Evolutionary conservation across 2,888 invertebrate species (phyloP).

Genomic region (Heliconius ismenius): DNA sequence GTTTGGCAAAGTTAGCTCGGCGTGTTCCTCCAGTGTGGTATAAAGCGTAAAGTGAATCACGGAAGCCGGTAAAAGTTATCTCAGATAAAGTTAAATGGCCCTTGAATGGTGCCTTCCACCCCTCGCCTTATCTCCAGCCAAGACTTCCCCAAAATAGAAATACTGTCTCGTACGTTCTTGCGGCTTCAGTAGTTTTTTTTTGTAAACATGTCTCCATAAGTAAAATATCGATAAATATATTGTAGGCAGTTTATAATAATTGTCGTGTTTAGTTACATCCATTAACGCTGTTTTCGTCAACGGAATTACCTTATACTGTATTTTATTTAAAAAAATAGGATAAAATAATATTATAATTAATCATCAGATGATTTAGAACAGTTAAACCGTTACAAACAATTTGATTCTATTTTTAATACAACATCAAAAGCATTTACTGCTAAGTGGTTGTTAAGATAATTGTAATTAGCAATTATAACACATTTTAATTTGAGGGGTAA

Average conservation of each 20-base stretch:
- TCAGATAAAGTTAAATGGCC: constrained; percentile 45
- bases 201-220: neutral
- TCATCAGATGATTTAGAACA: neutral
- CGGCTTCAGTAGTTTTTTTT: constrained; percentile 1
- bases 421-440: neutral
- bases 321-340: neutral
- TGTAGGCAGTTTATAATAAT: no score
- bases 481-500: neutral
- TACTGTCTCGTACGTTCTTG: constrained; percentile 20
- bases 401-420: neutral
- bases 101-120: constrained; percentile 37
- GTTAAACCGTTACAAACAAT: neutral
- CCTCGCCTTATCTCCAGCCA: constrained; percentile 36
- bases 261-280: no score
- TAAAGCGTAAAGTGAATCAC: constrained; percentile 43
- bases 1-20: constrained; percentile 29
- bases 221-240: no score
- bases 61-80: constrained; percentile 44
- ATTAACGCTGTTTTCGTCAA: no score
- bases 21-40: constrained; percentile 34
- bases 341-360: neutral
- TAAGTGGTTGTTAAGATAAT: neutral
- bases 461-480: neutral
- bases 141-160: constrained; percentile 33
- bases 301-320: neutral